Evolutionary conservation across 2,888 invertebrate species (phyloP), one percentile per base, ranked within the genome.

Genomic region (Microctonus hyperodae): DNA sequence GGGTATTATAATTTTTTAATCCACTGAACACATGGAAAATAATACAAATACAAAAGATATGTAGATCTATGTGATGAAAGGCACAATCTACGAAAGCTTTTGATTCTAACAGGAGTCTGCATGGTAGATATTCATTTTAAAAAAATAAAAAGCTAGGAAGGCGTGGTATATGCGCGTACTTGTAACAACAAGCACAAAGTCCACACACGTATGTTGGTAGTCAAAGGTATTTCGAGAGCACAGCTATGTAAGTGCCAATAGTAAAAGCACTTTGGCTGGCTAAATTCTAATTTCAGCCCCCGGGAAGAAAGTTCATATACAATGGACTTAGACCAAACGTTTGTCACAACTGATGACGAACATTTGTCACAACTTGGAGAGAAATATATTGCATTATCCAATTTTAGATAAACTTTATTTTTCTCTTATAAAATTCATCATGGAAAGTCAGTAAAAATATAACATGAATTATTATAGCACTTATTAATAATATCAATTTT

Each of bases 181-280:
- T 4, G 7, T 1, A 44, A 35, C 44, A 44, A 44, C 44, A n/a
- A 6, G 16, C 44, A 44, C 44, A 16, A n/a, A n/a, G 44, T 44
- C 44, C 16, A n/a, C n/a, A n/a, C n/a, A n/a, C 44, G 16, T 16
- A n/a, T 44, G 44, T 44, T 20, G 16, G n/a, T 20, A 7, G 44
- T 44, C 16, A 44, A 44, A 44, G 44, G 44, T 44, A 44, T 44
- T 44, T 44, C 44, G 44, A 44, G 44, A 44, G 16, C 44, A 44
- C 20, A 44, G 20, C 44, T 2, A 44, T 44, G 44, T 44, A 44
- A 44, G 44, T 44, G 16, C 16, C 44, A 44, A 44, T 44, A 44
- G 44, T 44, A 44, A 44, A 44, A 16, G 16, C 44, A 16, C 16
- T n/a, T 44, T 44, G 44, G 44, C 20, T 16, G 16, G 44, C 44